Evolutionary conservation across 2,888 invertebrate genomes (phyloP).

Genomic region (Altica lythri): DNA sequence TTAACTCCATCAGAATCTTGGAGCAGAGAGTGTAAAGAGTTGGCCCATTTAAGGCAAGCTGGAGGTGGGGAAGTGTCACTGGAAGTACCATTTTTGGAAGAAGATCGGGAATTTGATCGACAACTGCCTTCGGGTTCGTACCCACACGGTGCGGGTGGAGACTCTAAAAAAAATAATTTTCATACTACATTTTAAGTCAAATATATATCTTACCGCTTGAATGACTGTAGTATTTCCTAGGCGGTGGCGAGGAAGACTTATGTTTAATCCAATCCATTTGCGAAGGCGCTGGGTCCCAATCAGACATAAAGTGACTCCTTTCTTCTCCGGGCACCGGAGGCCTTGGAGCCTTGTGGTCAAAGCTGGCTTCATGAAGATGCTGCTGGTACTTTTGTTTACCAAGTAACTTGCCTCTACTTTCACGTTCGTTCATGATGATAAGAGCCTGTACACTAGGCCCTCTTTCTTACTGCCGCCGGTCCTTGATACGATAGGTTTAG

Average conservation of each 20-base stretch:
- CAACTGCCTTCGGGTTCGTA: slow-evolving; percentile 50
- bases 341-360: slow-evolving; percentile 73
- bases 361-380: slow-evolving; percentile 48
- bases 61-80: slow-evolving; percentile 59
- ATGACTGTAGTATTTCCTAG: slow-evolving; percentile 42
- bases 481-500: slow-evolving; percentile 32
- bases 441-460: slow-evolving; percentile 40
- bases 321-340: slow-evolving; percentile 85
- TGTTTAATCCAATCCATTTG: slow-evolving; percentile 44
- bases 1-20: slow-evolving; percentile 90
- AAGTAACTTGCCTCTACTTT: slow-evolving; percentile 31
- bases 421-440: slow-evolving; percentile 50
- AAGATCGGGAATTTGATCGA: slow-evolving; percentile 60
- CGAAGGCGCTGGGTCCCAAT: slow-evolving; percentile 45
- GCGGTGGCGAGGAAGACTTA: slow-evolving; percentile 47
- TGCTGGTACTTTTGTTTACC: slow-evolving; percentile 27
- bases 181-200: not conserved
- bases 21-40: slow-evolving; percentile 80
- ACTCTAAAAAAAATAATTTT: slow-evolving; percentile 29
- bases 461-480: slow-evolving; percentile 33
- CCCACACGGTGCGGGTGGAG: slow-evolving; percentile 50
- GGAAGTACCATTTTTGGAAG: slow-evolving; percentile 40
- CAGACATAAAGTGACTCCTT: slow-evolving; percentile 53
- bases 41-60: slow-evolving; percentile 87
- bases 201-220: slow-evolving; percentile 40